These are phyloP conservation scores for Drymodes brunneopygia DNA, from an alignment of 2,113 vertebrate species.

Conservation along the genomic window DNA sequence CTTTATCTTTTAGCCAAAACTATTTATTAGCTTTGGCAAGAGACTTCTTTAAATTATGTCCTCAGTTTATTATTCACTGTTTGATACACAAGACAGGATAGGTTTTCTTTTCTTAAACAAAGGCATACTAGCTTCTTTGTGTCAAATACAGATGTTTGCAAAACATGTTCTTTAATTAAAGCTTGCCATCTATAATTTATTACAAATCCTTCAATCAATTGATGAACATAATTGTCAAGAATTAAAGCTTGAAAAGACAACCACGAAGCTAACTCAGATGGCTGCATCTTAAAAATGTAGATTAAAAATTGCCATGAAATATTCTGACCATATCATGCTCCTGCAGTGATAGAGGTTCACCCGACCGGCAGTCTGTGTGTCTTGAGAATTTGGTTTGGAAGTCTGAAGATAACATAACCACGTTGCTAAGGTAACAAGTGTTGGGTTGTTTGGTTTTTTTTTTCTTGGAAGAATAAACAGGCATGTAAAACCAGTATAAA, in stretches of 20 bases:
- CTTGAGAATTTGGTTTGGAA: neutral
- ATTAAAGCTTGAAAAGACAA: neutral
- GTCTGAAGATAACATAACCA: neutral
- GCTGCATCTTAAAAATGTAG: neutral
- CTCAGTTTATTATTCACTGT: neutral
- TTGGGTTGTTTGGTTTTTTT: neutral
- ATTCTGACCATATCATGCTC: neutral
- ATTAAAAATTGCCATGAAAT: neutral
- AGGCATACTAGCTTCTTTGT: neutral
- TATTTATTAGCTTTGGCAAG: neutral
- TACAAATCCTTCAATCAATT: neutral
- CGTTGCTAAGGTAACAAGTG: slow-evolving; percentile 37
- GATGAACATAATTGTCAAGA: neutral
- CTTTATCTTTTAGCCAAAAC: neutral
- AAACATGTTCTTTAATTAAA: neutral
- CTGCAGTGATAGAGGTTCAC: neutral
- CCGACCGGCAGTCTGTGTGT: neutral
- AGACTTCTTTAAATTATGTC: neutral
- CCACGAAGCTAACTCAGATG: neutral
- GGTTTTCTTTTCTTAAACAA: neutral
- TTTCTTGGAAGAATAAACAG: slow-evolving; percentile 3
- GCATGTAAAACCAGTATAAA: slow-evolving; percentile 1
- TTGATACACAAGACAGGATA: neutral
- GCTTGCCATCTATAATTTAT: neutral
- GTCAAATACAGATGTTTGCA: neutral